Percentiles rank a stretch among this genome's conserved stretches.
These are phyloP conservation scores for Drosophila equinoxialis DNA, from an alignment of 1,140 invertebrate species.

Conservation along the genomic window DNA sequence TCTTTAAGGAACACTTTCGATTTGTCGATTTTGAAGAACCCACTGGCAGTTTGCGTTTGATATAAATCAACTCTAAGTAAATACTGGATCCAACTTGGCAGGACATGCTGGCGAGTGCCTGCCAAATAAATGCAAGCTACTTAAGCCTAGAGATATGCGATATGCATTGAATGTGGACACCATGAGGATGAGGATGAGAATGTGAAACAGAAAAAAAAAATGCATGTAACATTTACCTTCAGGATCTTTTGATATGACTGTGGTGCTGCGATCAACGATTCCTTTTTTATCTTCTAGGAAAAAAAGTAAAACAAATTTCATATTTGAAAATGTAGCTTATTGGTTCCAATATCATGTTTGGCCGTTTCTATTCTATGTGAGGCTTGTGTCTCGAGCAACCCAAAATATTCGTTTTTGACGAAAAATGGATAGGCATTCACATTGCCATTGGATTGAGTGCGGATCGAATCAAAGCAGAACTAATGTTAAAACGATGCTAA, in stretches of 20 bases:
- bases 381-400: neutral
- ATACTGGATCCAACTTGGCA: conserved; percentile 9
- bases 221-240: conserved; percentile 85
- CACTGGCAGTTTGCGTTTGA: conserved; percentile 6
- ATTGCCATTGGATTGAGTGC: neutral
- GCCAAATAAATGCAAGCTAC: conserved; percentile 8
- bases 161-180: neutral
- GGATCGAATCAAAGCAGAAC: neutral
- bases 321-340: conserved; percentile 54
- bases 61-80: conserved; percentile 3
- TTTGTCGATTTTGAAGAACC: conserved; percentile 1
- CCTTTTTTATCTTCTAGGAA: conserved; percentile 92
- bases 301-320: conserved; percentile 64
- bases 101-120: conserved; percentile 7
- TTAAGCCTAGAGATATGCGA: neutral
- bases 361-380: conserved; percentile 9
- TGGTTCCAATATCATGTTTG: conserved; percentile 27
- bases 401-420: neutral
- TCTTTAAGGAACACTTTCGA: neutral
- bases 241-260: conserved; percentile 96
- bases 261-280: conserved; percentile 95
- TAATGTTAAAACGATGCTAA: neutral
- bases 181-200: conserved; percentile 6
- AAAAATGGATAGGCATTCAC: neutral
- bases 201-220: conserved; percentile 17